Evolutionary conservation across 2,113 vertebrate genomes (phyloP).

Genomic region (Oreotragus oreotragus): DNA sequence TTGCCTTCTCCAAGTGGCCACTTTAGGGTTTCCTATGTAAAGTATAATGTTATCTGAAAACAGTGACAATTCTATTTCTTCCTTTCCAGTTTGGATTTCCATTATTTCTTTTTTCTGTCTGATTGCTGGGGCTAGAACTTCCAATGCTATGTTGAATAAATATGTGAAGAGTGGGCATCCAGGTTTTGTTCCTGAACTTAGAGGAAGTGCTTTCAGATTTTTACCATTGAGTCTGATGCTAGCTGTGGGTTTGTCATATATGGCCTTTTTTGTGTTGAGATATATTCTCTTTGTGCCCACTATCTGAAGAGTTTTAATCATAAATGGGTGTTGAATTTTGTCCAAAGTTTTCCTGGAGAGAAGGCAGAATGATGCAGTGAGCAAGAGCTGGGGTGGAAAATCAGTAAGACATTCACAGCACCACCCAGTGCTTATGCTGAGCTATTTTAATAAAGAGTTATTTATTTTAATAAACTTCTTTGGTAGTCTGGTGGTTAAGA

Average conservation of each 20-base stretch:
- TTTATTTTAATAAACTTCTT: background rate
- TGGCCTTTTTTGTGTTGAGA: background rate
- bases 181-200: background rate
- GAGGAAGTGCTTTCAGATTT: background rate
- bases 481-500: background rate
- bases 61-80: background rate
- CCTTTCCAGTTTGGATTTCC: background rate
- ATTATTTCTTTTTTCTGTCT: background rate
- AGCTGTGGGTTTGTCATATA: background rate
- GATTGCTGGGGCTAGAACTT: background rate
- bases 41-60: background rate
- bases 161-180: background rate
- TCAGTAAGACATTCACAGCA: background rate
- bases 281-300: background rate
- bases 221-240: background rate
- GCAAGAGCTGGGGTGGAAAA: background rate
- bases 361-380: background rate
- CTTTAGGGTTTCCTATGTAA: background rate
- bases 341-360: background rate
- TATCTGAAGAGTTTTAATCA: background rate
- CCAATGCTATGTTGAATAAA: background rate
- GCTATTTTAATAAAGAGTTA: background rate
- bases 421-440: too few species aligned
- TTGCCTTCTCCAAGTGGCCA: too few species aligned
- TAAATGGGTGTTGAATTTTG: background rate